Base-by-base conservation (phyloP, 2,888 invertebrate genomes). In the Chrysolina oricalcia region DNA sequence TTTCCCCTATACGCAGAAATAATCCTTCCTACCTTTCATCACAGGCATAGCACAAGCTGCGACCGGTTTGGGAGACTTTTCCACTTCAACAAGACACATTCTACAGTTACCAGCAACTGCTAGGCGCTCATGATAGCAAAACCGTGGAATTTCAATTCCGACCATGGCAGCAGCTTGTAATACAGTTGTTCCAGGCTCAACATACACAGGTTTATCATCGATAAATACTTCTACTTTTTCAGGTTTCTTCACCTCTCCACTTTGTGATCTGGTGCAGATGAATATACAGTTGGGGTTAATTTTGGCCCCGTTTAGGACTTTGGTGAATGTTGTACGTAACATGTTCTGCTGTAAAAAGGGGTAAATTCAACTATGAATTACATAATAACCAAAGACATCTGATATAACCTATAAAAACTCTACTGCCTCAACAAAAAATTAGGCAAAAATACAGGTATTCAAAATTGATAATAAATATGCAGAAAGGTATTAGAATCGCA, bases 21-120 rank as follows among this genome's bases (percentile, higher is more conserved):
- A 53, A 19, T 19, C 19, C 11, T 53, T 19, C 46, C 23, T 80
- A 85, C 88, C 99, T 89, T 99, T 99, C 98, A 99, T 98, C 0
- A 99, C 99, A 0, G 99, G 99, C 99, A 99, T 99, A 15, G 99
- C 99, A 89, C 99, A 99, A 0, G 99, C 98, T 10, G 99, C 99
- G 0, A 98, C 96, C 0, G 99, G 99, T 91, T 99, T 98, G 1
- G 98, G 95, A 56, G 98, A 97, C 88, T 97, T 98, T 88, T 99
- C 99, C 13, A 99, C 98, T 90, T 99, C 99, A 0, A 99, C 99
- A 40, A 99, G 91, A 89, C 99, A 99, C 99, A 99, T 99, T 79
- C 99, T 93, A 87, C 99, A 99, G 90, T 99, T 99, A 63, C 99
- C 99, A 80, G 99, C 99, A 41, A 99, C 96, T 6, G 99, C 98